These are phyloP conservation scores for Chrysolina americana DNA, from an alignment of 2,888 invertebrate species.

Conservation along the genomic window DNA sequence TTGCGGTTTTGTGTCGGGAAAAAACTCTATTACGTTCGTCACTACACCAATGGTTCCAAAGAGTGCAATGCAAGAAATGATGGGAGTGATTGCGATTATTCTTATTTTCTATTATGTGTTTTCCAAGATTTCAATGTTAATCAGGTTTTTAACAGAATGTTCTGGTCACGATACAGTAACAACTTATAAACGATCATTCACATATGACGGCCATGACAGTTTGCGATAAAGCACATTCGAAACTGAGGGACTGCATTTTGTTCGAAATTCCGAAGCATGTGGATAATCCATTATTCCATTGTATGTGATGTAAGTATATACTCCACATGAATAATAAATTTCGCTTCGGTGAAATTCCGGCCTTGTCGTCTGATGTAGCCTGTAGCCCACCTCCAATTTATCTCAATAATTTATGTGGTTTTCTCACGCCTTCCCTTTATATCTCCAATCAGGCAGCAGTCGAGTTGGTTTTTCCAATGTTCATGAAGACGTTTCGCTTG, in stretches of 20 bases:
- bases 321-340: constrained; percentile 36
- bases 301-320: constrained; percentile 31
- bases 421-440: constrained; percentile 36
- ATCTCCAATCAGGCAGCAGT: constrained; percentile 26
- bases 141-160: too few relatives aligned
- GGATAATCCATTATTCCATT: constrained; percentile 25
- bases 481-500: constrained; percentile 15
- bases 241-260: background rate
- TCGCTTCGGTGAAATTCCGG: constrained; percentile 11
- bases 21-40: too few relatives aligned
- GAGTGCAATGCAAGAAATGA: too few relatives aligned
- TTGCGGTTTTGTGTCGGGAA: too few relatives aligned
- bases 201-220: too few relatives aligned
- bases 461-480: constrained; percentile 19
- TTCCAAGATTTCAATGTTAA: too few relatives aligned
- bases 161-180: too few relatives aligned
- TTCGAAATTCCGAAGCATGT: background rate
- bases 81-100: too few relatives aligned
- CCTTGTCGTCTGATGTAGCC: constrained; percentile 23
- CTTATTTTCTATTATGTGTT: too few relatives aligned
- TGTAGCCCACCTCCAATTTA: constrained; percentile 37
- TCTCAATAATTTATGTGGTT: constrained; percentile 45
- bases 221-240: too few relatives aligned
- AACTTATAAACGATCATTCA: too few relatives aligned
- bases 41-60: too few relatives aligned